These are phyloP conservation scores for Pipa parva DNA, from an alignment of 2,113 vertebrate genomes.

Conservation along the genomic window DNA sequence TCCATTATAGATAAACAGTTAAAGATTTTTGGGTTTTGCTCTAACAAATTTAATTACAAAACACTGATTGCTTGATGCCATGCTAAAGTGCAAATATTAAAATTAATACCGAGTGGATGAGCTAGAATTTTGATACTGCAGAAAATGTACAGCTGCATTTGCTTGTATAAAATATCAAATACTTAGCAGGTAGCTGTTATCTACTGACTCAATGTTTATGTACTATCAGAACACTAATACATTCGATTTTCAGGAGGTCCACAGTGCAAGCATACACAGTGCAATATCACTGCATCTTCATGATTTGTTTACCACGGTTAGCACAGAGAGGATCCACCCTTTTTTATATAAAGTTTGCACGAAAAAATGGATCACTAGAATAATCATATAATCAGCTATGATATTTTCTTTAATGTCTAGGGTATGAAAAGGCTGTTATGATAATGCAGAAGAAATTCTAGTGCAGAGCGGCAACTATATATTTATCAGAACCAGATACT, in stretches of 20 bases:
- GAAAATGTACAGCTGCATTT: constrained; percentile 26
- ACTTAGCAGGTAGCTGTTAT: neutral
- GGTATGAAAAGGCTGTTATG: no score
- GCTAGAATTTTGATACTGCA: constrained; percentile 21
- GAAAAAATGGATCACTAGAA: no score
- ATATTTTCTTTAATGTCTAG: no score
- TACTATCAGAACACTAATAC: neutral
- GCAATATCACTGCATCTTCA: neutral
- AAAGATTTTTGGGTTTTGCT: no score
- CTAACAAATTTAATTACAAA: neutral
- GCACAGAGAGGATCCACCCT: constrained; percentile 18
- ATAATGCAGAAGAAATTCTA: no score
- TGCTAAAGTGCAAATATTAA: constrained; percentile 15
- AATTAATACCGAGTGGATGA: constrained; percentile 21
- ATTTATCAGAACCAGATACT: no score
- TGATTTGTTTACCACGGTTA: constrained; percentile 11
- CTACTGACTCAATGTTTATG: neutral
- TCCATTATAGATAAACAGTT: no score
- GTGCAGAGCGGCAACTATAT: no score
- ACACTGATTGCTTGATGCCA: constrained; percentile 23
- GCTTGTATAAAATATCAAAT: constrained; percentile 22
- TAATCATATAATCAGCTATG: no score
- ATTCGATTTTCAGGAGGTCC: neutral
- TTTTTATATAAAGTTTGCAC: constrained; percentile 27
- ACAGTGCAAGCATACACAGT: neutral